Percentiles rank a stretch among this genome's conserved stretches.
Conservation (phyloP, 2,113 vertebrate species). For the Panthera leo region DNA sequence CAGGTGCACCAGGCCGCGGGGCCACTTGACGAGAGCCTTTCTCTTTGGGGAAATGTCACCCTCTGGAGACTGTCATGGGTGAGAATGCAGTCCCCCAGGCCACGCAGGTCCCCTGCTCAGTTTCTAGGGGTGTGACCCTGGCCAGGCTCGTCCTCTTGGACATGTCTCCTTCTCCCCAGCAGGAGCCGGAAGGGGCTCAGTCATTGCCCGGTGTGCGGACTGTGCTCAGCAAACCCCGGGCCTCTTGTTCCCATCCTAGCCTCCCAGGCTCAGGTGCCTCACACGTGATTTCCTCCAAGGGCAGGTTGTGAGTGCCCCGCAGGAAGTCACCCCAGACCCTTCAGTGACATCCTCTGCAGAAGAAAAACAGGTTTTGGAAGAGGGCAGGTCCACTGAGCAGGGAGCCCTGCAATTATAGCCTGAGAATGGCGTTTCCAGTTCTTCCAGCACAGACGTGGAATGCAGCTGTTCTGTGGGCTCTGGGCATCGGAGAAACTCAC, state of each 20-base stretch:
- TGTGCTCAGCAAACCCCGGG: too few species aligned
- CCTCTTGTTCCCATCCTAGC: accelerated
- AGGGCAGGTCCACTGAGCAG: too few species aligned
- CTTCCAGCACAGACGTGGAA: too few species aligned
- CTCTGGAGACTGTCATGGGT: background rate
- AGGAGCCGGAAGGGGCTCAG: too few species aligned
- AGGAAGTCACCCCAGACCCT: background rate
- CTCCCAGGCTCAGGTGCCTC: background rate
- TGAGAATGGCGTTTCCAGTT: background rate
- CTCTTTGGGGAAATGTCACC: background rate
- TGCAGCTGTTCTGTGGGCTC: background rate
- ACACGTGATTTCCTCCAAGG: accelerated
- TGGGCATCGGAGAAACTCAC: background rate
- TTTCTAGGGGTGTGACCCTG: background rate
- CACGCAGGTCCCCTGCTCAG: background rate
- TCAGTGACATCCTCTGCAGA: background rate
- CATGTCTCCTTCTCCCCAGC: too few species aligned
- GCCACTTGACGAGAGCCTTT: background rate
- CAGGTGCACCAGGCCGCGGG: accelerated
- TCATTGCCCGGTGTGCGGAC: accelerated
- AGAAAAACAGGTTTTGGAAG: background rate
- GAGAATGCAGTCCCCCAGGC: background rate
- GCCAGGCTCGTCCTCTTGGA: accelerated
- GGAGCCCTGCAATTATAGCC: background rate
- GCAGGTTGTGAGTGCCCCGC: background rate